Base-by-base conservation (phyloP, 2,113 vertebrate genomes). In the Apeltes quadracus region DNA sequence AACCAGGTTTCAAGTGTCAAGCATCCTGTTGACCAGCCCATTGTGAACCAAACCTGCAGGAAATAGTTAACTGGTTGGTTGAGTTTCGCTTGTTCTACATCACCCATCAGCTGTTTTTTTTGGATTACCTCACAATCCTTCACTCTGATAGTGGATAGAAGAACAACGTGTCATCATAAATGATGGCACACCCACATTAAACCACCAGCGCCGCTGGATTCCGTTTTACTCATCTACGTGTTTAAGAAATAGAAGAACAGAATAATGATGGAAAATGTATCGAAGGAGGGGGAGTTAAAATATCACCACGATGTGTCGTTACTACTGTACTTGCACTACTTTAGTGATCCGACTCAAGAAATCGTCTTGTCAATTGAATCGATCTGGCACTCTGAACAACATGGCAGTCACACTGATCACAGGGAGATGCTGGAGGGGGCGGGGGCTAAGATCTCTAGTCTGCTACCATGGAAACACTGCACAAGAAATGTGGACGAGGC, bases 401-500 rank as follows among this genome's bases (percentile, higher is more conserved):
- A 36, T 29, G 36, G 38, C 55, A 23, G 63, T 38, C 13, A 29
- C 43, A 75, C 20, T 70, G 51, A 77, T 76, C 18, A 44, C 57
- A 20, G 76, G 61, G 25, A 76, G 64, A 69, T 34, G 22, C 64
- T 44, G 54, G 57, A 6, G 32, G 32, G 32, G 32, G 29, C 2
- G 58, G 66, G 34, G 23, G 59, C 61, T 25, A 56, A 38, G 69
- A 66, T 74, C 67, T 44, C 48, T 54, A 61, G 84, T 87, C 79
- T 90, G 88, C 75, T 90, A 23, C 87, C 90, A 92, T 90, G 81
- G 87, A 82, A 92, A 89, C 89, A 86, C 27, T 22, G 38, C 1
- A 9, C 51, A 76, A 73, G 50, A 57, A 61, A 66, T 29, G 59
- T 55, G 53, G 51, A 50, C 12, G 4, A 2, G 46, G 27, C 20